Base-by-base conservation (phyloP, 2,797 vertebrate genomes). In the Lagocephalus sceleratus region DNA sequence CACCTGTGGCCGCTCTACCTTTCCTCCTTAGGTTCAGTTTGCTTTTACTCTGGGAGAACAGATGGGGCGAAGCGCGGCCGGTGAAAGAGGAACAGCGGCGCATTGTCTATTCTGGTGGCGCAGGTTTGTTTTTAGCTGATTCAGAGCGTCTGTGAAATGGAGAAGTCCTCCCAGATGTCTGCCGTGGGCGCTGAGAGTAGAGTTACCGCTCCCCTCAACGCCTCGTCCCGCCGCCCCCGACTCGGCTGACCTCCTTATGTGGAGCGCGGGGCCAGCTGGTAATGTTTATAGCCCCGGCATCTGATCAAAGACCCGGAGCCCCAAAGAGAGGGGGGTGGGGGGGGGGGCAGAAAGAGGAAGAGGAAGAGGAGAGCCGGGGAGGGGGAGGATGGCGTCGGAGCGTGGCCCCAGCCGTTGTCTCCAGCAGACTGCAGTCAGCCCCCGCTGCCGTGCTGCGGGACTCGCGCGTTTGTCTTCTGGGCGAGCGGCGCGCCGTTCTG, bases 141-240 rank as follows among this genome's bases (percentile, higher is more conserved):
- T 83, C 76, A 64, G 71, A 74, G 56, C 12, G 53, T 76, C 77
- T 79, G 65, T 82, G 81, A 87, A 89, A 88, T 89, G 76, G 85
- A 88, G 85, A 89, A 86, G 84, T 88, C 68, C 63, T 73, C 78
- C 78, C 79, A 85, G 72, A 88, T 87, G 83, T 82, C 76, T 68
- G 76, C 70, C 29, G 49, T 32, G 66, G 77, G 64, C 66, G 65
- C 75, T 1, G 29, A 79, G 83, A 77, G 73, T 82, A 75, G 74
- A 84, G 77, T 85, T 88, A 79, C 80, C 23, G 66, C 74, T 63
- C 77, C 57, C 63, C 51, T 61, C 67, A 79, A 79, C 41, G 22
- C 54, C 3, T 12, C 35, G 20, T 16, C 16, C 25, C 9, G 5
- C 14, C 44, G 42, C 60, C 47, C 55, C 68, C 59, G 55, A 64